Conservation (phyloP, 2,797 vertebrate genomes). For the Hipposideros larvatus region DNA sequence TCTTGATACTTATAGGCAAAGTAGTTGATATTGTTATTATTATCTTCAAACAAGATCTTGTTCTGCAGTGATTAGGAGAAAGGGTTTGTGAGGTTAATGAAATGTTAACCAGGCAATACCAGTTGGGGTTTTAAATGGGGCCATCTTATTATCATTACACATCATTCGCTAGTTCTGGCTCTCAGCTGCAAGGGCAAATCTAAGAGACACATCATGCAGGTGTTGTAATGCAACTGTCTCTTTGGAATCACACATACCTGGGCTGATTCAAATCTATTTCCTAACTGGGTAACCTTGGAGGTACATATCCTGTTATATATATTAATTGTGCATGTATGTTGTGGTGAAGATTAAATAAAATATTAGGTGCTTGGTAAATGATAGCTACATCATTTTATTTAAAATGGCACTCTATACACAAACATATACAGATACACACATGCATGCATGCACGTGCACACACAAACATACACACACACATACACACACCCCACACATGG, state of each 20-base stretch:
- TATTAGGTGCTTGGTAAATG: neutral
- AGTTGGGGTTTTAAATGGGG: neutral
- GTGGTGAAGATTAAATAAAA: neutral
- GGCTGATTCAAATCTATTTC: neutral
- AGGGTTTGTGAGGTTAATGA: neutral
- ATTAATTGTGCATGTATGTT: neutral
- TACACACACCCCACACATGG: neutral
- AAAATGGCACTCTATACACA: neutral
- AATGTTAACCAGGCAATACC: neutral
- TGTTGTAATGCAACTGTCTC: neutral
- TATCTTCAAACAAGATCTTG: neutral
- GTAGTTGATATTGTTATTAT: neutral
- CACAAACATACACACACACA: neutral
- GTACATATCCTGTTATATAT: neutral
- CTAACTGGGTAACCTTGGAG: neutral
- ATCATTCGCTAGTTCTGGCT: neutral
- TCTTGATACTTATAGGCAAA: conserved; percentile 42
- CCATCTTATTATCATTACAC: neutral
- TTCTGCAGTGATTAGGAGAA: neutral
- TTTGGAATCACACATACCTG: neutral
- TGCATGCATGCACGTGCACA: too few relatives aligned
- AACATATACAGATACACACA: too few relatives aligned
- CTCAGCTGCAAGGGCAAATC: neutral
- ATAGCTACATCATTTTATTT: conserved; percentile 1
- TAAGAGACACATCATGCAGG: neutral